Evolutionary conservation across 1,140 invertebrate genomes (phyloP), one percentile per base, ranked within the genome.

Genomic region (Procambarus virginalis): DNA sequence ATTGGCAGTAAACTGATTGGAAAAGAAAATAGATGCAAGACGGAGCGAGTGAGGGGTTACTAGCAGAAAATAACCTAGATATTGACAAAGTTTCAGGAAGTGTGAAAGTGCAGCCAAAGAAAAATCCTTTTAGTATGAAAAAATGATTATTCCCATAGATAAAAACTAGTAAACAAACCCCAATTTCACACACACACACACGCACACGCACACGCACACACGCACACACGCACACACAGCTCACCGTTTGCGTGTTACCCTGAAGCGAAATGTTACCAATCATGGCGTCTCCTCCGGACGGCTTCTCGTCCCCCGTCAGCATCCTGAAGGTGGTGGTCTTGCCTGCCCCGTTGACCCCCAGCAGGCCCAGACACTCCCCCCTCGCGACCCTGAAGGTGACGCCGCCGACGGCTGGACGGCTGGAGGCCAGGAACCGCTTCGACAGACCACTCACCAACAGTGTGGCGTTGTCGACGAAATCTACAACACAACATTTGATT

Each of bases 241-340:
- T 49, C 22, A 92, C 91, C 77, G 90, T 86, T 9, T 76, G 73
- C 20, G 46, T 84, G 3, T 79, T 68, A 34, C 34, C 45, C 22
- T 55, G 84, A 17, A 92, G 86, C 5, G 89, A 91, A 0, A 73
- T 75, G 10, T 91, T 92, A 86, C 92, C 92, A 48, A 94, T 90
- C 45, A 82, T 90, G 84, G 91, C 93, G 68, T 93, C 90, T 46
- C 92, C 90, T 60, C 58, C 58, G 34, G 85, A 81, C 14, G 84
- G 80, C 10, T 77, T 55, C 46, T 91, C 86, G 51, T 92, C 86
- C 14, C 92, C 92, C 14, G 92, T 93, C 64, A 93, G 81, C 92
- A 93, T 93, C 49, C 96, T 96, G 92, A 98, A 98, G 8, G 97
- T 98, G 14, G 97, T 97, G 9, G 97, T 98, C 94, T 99, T 99